Base-by-base conservation (phyloP, 2,888 invertebrate species). In the Apamea epomidion region DNA sequence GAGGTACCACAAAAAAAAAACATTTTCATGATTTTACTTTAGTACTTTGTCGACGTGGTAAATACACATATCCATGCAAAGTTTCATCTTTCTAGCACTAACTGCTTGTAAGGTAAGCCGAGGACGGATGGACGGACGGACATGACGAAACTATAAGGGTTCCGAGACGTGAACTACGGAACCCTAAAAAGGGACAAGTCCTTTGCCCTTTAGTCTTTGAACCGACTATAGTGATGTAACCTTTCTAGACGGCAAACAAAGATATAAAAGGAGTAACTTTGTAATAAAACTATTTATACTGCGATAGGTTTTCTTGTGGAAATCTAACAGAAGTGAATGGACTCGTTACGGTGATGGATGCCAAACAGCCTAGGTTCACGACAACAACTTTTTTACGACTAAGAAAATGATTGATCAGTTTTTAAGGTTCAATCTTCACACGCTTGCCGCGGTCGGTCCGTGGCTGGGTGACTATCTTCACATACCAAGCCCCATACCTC, bases 181-280 rank as follows among this genome's bases (percentile, higher is more conserved):
- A 42, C 42, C 42, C 42, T 42, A 42, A 54, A 32, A 71, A 54
- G 45, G 12, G 10, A 21, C 48, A 51, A 32, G 37, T 16, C 29
- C n/a, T 42, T 70, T 78, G 51, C 8, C 21, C 48, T 37, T 48
- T 10, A 48, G 18, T 25, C 73, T 42, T 69, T 65, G 65, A 73
- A 58, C 54, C 0, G 2, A 48, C 58, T 45, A 37, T 37, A 42
- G 29, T 62, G n/a, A 62, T 72, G 37, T 64, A 74, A 78, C 65
- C 16, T 18, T 42, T 81, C 0, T 37, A n/a, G 0, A 51, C 16
- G 18, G 42, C 65, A 67, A 77, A 78, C 74, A 83, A 71, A 74
- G 25, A 58, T 32, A n/a, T 37, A 42, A 25, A 37, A 16, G 8
- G 12, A 32, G 8, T n/a, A 79, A 32, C 51, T 73, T 68, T 16